Conservation (phyloP, 2,113 vertebrate genomes). For the Speoplatyrhinus poulsoni region DNA sequence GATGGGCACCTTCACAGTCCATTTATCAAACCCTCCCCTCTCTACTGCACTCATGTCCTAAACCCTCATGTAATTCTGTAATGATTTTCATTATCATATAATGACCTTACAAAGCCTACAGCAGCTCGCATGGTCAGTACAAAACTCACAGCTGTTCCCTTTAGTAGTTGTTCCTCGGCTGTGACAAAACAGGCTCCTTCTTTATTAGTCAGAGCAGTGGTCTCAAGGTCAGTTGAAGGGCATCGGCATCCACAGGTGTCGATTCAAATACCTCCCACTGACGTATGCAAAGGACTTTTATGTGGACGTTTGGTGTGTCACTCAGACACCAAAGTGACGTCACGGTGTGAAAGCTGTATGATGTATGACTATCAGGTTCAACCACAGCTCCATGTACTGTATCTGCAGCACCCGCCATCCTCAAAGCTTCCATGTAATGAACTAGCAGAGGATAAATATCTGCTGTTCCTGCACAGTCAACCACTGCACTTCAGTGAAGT, state of each 20-base stretch:
- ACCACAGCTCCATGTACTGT: background rate
- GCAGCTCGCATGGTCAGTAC: constrained; percentile 81
- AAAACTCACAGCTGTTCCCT: constrained; percentile 87
- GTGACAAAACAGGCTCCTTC: constrained; percentile 67
- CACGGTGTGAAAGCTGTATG: constrained; percentile 23
- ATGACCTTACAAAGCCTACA: constrained; percentile 90
- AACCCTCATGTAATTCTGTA: constrained; percentile 98
- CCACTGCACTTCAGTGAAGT: constrained; percentile 37
- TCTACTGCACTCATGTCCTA: constrained; percentile 86
- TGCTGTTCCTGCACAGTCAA: constrained; percentile 54
- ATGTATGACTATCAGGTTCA: constrained; percentile 24
- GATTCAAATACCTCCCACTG: constrained; percentile 82
- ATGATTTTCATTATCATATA: constrained; percentile 99
- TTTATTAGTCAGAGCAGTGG: constrained; percentile 76
- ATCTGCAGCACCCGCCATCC: constrained; percentile 35
- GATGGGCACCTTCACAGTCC: constrained; percentile 99
- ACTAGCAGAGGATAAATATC: background rate
- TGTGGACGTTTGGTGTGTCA: background rate
- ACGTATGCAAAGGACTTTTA: constrained; percentile 22
- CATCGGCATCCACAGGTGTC: constrained; percentile 77
- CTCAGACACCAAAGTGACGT: background rate
- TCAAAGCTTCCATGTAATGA: constrained; percentile 35
- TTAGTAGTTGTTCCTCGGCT: constrained; percentile 77
- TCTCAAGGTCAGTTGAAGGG: constrained; percentile 84
- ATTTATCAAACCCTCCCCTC: constrained; percentile 94